Conservation (phyloP, 2,113 vertebrate species). For the Eonycteris spelaea region DNA sequence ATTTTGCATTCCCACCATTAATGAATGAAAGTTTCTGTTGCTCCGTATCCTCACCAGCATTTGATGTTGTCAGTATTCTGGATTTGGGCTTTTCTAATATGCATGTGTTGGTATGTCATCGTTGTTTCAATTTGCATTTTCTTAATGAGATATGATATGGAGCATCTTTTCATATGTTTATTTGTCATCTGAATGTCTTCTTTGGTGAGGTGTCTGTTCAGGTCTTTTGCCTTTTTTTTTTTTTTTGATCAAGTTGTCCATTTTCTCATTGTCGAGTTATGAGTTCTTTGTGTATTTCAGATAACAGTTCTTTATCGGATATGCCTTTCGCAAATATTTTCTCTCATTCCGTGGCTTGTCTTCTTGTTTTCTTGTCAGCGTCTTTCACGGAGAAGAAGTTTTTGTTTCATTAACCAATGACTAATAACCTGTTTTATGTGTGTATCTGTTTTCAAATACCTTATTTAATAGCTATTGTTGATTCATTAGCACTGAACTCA, state of each 20-base stretch:
- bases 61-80: background rate
- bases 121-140: background rate
- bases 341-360: background rate
- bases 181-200: background rate
- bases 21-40: background rate
- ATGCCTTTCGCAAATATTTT: background rate
- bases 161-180: background rate
- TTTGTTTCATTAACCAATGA: background rate
- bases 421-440: background rate
- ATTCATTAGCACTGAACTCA: background rate
- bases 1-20: background rate
- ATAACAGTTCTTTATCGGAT: background rate
- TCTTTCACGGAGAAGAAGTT: background rate
- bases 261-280: background rate
- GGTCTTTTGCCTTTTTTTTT: background rate
- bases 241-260: background rate
- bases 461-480: background rate
- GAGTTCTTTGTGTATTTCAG: background rate
- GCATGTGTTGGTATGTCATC: background rate
- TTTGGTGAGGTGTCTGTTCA: background rate
- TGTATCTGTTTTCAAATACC: background rate
- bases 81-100: background rate
- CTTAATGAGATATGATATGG: background rate
- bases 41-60: background rate
- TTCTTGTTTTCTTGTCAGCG: background rate